A percentile compares a stretch with the other conserved stretches of the same genome.
phyloP scores from a whole-genome alignment of 2,888 invertebrate species.

The Rhamphomyia laevipes region DNA sequence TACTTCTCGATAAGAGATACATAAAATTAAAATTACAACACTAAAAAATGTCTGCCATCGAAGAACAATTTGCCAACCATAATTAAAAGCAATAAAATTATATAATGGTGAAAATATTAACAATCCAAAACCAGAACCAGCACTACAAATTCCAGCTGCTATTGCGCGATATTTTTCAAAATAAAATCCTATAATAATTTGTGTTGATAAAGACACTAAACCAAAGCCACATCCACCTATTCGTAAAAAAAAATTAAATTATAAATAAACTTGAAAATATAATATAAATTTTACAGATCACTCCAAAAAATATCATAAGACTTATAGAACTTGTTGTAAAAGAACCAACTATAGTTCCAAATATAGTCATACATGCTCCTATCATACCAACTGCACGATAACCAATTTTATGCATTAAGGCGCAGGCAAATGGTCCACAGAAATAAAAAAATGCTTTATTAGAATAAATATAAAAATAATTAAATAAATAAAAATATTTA shows the following conservation, averaged over 20 bases:
- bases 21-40: not conserved
- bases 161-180: constrained; percentile 62
- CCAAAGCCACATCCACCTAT: constrained; percentile 50
- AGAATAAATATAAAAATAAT: no score
- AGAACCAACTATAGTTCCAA: constrained; percentile 18
- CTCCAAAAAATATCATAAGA: constrained; percentile 24
- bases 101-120: constrained; percentile 49
- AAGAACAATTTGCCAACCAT: constrained; percentile 42
- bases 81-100: constrained; percentile 37
- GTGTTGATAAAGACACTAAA: constrained; percentile 56
- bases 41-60: not conserved
- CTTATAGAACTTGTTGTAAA: constrained; percentile 16
- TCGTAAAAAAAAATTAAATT: not conserved
- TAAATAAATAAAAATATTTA: no score
- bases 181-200: constrained; percentile 62
- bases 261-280: constrained; percentile 12
- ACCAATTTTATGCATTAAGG: constrained; percentile 28
- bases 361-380: constrained; percentile 18
- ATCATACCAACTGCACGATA: constrained; percentile 25
- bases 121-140: constrained; percentile 58
- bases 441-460: not conserved
- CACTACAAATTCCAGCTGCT: constrained; percentile 60
- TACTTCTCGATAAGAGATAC: not conserved
- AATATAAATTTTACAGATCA: no score
- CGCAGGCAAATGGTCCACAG: constrained; percentile 25